Conservation (phyloP, 2,888 invertebrate species). For the Ctena decussata region DNA sequence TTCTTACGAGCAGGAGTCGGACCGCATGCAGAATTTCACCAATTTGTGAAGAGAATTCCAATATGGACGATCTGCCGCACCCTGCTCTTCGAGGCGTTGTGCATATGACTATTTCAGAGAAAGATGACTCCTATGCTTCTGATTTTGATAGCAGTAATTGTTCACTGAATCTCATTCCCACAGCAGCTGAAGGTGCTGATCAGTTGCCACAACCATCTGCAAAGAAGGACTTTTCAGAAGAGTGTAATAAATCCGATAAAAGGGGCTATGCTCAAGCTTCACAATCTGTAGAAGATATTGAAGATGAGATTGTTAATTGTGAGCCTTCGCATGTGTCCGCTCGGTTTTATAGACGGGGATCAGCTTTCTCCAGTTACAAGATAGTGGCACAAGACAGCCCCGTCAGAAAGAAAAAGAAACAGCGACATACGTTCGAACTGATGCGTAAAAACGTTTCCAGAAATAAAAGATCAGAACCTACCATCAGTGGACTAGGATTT, state of each 20-base stretch:
- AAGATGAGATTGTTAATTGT: background rate
- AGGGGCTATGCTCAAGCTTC: background rate
- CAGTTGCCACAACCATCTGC: background rate
- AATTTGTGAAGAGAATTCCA: background rate
- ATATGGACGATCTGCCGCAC: background rate
- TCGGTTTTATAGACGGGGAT: background rate
- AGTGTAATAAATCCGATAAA: background rate
- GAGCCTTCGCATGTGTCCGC: background rate
- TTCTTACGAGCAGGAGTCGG: background rate
- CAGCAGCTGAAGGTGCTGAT: background rate
- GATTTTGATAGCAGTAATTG: background rate
- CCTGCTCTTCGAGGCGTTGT: background rate
- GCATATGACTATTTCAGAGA: background rate
- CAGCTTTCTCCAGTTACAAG: background rate
- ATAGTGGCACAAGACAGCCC: background rate
- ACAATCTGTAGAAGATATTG: background rate
- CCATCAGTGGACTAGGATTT: background rate
- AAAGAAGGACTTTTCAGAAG: background rate
- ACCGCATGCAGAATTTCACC: background rate
- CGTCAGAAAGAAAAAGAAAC: background rate
- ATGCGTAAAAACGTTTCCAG: background rate
- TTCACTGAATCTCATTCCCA: background rate
- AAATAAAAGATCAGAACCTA: background rate
- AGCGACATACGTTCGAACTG: background rate
- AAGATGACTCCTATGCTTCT: background rate